A percentile compares a stretch with the other conserved stretches of the same genome.
These are phyloP conservation scores for Vespertilio murinus DNA, from an alignment of 2,797 vertebrate species.

Conservation along the genomic window DNA sequence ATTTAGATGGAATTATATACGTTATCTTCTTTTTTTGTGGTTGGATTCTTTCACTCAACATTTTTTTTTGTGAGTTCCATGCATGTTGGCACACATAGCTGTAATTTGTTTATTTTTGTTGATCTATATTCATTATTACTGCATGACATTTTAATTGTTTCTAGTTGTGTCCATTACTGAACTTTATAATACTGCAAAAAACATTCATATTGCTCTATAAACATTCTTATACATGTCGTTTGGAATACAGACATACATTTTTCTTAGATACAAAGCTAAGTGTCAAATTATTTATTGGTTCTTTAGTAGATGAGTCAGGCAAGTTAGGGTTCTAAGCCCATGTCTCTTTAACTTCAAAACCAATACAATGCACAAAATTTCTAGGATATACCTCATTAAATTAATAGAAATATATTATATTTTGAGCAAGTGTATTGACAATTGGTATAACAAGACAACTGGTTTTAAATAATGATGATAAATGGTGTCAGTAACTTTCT, in stretches of 20 bases:
- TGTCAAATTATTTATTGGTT: not conserved
- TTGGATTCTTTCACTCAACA: not conserved
- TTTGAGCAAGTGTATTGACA: not conserved
- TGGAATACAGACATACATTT: not conserved
- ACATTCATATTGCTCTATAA: not conserved
- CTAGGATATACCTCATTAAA: not conserved
- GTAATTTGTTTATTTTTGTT: not conserved
- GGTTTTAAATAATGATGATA: slow-evolving; percentile 10
- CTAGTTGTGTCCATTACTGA: not conserved
- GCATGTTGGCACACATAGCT: not conserved
- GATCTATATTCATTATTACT: not conserved
- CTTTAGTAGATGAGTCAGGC: not conserved
- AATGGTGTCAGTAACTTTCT: not conserved
- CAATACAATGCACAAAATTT: not conserved
- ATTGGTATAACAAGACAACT: not conserved
- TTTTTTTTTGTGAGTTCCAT: not conserved
- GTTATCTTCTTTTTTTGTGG: not conserved
- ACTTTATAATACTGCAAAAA: not conserved
- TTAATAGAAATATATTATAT: not conserved
- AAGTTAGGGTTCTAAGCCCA: not conserved
- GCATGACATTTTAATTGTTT: slow-evolving; percentile 13
- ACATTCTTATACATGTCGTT: not conserved
- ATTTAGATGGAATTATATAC: not conserved
- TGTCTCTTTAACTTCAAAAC: not conserved
- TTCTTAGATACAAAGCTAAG: not conserved